Conservation (phyloP, 2,113 vertebrate genomes). For the Actinemys pallida region DNA sequence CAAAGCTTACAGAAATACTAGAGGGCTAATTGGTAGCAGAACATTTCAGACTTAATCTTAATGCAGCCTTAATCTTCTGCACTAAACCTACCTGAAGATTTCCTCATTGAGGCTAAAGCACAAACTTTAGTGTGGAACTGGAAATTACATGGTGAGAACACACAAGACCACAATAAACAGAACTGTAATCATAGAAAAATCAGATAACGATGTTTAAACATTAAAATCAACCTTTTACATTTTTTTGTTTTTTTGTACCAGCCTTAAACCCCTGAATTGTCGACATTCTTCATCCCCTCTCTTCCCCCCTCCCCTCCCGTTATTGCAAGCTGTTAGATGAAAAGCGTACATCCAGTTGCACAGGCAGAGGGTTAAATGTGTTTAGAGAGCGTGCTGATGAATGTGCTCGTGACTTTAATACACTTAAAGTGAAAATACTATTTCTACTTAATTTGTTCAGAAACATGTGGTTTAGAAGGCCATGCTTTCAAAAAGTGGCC, state of each 20-base stretch:
- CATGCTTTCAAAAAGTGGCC: not conserved
- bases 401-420: not conserved
- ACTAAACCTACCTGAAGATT: conserved; percentile 79
- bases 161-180: not conserved
- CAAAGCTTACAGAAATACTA: conserved; percentile 88
- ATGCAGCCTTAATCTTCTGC: conserved; percentile 83
- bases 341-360: not conserved
- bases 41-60: conserved; percentile 84
- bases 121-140: conserved; percentile 57
- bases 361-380: not conserved
- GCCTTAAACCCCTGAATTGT: not conserved
- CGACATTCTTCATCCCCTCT: not conserved
- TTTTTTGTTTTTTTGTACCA: not conserved
- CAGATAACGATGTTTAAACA: conserved; percentile 21
- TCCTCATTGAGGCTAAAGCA: conserved; percentile 66
- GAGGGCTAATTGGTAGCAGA: conserved; percentile 87
- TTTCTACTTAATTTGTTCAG: not conserved
- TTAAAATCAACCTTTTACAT: conserved; percentile 12
- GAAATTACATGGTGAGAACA: conserved; percentile 72
- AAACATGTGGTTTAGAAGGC: not conserved
- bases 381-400: not conserved
- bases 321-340: not conserved
- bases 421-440: not conserved
- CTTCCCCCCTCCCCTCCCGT: not conserved
- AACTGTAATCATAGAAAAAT: conserved; percentile 32